Conservation (phyloP, 2,797 vertebrate genomes). For the Hybognathus amarus region DNA sequence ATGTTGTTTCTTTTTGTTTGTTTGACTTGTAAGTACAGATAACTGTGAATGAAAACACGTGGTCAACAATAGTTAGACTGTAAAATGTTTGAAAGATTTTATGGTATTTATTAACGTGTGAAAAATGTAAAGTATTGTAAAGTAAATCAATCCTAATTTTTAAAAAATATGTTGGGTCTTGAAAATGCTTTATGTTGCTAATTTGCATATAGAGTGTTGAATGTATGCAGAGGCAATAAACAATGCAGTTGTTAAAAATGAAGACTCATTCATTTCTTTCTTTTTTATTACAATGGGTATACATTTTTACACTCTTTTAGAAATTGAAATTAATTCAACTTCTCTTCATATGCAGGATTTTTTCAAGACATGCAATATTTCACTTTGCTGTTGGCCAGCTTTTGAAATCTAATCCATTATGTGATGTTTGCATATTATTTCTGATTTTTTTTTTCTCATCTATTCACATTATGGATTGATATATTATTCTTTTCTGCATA, state of each 20-base stretch:
- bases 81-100: slow-evolving; percentile 79
- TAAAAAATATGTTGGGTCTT: slow-evolving; percentile 74
- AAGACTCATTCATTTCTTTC: neutral
- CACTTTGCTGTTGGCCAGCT: neutral
- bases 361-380: neutral
- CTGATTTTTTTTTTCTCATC: neutral
- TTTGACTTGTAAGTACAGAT: slow-evolving; percentile 65
- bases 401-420: neutral
- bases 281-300: neutral
- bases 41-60: slow-evolving; percentile 73
- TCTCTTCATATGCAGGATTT: neutral
- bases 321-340: neutral
- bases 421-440: neutral
- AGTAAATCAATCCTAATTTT: slow-evolving; percentile 83
- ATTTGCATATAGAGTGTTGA: slow-evolving; percentile 76
- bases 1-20: slow-evolving; percentile 51
- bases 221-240: slow-evolving; percentile 72
- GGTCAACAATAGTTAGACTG: slow-evolving; percentile 72
- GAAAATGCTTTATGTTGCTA: slow-evolving; percentile 81
- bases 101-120: slow-evolving; percentile 88
- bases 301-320: slow-evolving; percentile 4
- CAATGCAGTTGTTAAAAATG: slow-evolving; percentile 73
- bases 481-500: neutral
- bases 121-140: slow-evolving; percentile 82
- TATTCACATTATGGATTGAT: neutral